These are phyloP conservation scores for Mesitornis unicolor DNA, from an alignment of 2,113 vertebrate species.

Conservation along the genomic window DNA sequence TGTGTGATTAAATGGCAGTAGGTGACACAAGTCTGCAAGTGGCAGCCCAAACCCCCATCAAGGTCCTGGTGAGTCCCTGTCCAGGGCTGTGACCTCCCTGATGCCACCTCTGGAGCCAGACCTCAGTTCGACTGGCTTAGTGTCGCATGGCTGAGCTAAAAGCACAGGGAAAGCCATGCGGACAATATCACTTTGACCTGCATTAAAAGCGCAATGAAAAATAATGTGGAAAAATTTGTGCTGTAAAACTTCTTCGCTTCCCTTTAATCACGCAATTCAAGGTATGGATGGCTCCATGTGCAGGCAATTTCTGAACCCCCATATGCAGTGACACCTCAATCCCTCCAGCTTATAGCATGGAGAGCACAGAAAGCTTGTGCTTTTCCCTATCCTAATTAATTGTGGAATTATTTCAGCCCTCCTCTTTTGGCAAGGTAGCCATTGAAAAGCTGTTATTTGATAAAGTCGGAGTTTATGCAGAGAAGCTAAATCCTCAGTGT, in stretches of 20 bases:
- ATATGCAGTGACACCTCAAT: neutral
- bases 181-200: neutral
- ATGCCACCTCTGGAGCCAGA: neutral
- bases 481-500: neutral
- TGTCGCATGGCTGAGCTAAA: neutral
- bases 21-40: neutral
- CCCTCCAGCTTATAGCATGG: neutral
- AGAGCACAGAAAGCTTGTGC: neutral
- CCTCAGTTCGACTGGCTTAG: neutral
- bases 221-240: neutral
- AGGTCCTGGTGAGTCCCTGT: neutral
- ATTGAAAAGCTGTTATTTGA: neutral
- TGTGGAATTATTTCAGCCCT: neutral
- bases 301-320: neutral
- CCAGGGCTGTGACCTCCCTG: neutral
- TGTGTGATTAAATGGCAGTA: neutral
- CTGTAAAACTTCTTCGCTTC: neutral
- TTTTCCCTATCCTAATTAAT: neutral
- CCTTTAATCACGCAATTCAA: neutral
- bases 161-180: neutral
- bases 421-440: neutral
- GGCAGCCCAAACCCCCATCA: neutral
- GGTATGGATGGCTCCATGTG: rapidly evolving
- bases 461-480: neutral
- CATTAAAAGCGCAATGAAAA: neutral